Conservation (phyloP, 2,113 vertebrate species). For the Collichthys lucidus region DNA sequence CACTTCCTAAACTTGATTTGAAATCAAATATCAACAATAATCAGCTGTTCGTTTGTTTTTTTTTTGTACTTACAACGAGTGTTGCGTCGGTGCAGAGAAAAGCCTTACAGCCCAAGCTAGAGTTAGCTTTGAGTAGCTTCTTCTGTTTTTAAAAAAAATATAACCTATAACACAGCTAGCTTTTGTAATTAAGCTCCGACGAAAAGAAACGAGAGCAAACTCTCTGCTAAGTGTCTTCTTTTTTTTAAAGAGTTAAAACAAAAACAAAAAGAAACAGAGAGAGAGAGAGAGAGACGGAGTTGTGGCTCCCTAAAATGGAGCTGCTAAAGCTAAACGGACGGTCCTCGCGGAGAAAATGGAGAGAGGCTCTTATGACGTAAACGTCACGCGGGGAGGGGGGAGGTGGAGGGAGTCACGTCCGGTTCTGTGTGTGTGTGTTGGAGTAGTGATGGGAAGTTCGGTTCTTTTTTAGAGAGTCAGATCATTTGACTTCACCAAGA, state of each 20-base stretch:
- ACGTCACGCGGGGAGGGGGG: neutral
- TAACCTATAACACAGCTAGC: neutral
- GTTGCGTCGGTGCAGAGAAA: conserved; percentile 35
- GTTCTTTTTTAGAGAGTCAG: no score
- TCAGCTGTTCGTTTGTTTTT: no score
- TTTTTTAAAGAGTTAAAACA: neutral
- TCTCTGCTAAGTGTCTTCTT: neutral
- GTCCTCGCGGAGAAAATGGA: conserved; percentile 72
- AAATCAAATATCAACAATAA: neutral
- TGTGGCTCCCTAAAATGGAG: conserved; percentile 73
- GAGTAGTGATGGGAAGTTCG: no score
- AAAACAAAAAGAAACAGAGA: neutral
- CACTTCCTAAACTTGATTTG: no score
- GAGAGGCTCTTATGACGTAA: conserved; percentile 33
- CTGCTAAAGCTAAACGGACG: conserved; percentile 28
- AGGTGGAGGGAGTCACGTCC: conserved; percentile 17
- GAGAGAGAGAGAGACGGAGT: no score
- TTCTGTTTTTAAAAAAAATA: neutral
- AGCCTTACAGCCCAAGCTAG: conserved; percentile 31
- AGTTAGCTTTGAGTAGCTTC: conserved; percentile 55
- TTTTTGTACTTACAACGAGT: conserved; percentile 57
- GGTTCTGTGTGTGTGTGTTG: neutral
- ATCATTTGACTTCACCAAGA: no score
- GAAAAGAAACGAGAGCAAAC: rapidly evolving
- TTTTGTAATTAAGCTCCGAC: neutral